phyloP scores from a whole-genome alignment of 2,113 vertebrate species.

The Heptranchias perlo region DNA sequence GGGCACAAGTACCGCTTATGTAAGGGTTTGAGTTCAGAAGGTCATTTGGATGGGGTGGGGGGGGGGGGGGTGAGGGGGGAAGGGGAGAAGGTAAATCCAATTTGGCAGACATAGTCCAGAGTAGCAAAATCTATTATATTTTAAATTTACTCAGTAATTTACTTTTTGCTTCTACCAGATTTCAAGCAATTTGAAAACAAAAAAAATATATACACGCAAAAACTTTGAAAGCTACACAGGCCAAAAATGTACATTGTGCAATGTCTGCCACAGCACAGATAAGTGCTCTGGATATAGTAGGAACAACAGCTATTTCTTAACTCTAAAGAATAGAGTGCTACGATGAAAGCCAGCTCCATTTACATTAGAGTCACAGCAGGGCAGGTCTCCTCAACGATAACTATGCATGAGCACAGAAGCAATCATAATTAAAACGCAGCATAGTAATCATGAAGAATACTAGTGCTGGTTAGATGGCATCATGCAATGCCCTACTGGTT shows the following conservation, averaged over 20 bases:
- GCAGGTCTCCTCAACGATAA: not conserved
- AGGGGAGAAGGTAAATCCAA: slow-evolving; percentile 51
- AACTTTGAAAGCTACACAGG: not conserved
- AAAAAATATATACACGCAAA: slow-evolving; percentile 41
- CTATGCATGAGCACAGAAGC: not conserved
- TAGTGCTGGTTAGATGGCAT: not conserved
- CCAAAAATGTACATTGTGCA: not conserved
- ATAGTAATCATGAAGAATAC: not conserved
- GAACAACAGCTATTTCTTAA: not conserved
- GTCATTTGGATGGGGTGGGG: slow-evolving; percentile 44
- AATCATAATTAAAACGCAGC: not conserved
- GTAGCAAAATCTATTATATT: not conserved
- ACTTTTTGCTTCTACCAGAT: too few species aligned
- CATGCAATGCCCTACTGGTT: not conserved
- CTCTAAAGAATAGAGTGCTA: not conserved
- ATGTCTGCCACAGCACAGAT: not conserved
- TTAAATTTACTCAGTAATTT: too few species aligned
- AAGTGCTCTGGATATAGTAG: not conserved
- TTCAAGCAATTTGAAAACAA: not conserved
- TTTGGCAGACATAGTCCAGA: slow-evolving; percentile 48
- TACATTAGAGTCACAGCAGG: not conserved
- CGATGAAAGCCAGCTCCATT: not conserved
- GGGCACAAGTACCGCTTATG: slow-evolving; percentile 53
- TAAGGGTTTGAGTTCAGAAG: slow-evolving; percentile 47
- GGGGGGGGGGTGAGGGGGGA: not conserved